phyloP scores from a whole-genome alignment of 2,797 vertebrate genomes.

The Gorsachius magnificus region DNA sequence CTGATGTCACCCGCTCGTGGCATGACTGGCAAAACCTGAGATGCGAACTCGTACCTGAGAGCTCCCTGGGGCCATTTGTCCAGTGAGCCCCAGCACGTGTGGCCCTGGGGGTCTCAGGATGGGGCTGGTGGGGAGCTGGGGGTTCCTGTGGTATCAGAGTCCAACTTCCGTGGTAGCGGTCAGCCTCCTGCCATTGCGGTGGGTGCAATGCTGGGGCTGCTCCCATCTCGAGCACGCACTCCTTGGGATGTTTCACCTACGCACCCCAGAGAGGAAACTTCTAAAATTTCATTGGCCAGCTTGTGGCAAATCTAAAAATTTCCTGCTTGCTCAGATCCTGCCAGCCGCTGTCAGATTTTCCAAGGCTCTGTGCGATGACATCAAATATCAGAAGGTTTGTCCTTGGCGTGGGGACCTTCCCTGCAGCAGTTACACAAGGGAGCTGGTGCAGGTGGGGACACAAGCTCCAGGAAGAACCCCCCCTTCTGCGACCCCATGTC shows the following conservation, averaged over 20 bases:
- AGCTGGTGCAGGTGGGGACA: rapidly evolving
- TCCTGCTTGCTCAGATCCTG: background rate
- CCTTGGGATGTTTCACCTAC: background rate
- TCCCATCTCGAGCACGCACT: rapidly evolving
- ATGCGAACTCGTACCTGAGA: background rate
- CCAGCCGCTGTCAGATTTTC: background rate
- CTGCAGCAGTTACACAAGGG: background rate
- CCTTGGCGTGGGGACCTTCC: background rate
- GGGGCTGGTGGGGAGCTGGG: background rate
- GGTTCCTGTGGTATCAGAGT: background rate
- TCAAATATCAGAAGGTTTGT: background rate
- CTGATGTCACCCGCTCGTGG: rapidly evolving
- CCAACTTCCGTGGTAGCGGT: background rate
- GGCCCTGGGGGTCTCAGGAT: rapidly evolving
- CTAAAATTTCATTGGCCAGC: background rate
- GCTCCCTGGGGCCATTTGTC: background rate
- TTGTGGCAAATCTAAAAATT: background rate
- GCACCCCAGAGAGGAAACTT: background rate
- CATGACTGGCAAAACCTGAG: background rate
- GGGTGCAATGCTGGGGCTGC: background rate
- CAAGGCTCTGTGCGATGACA: background rate
- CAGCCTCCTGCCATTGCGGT: background rate
- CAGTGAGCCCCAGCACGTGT: rapidly evolving
- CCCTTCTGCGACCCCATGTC: background rate
- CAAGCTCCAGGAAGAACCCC: background rate